Evolutionary conservation across 92 coral and sea anemone species (phyloP), one percentile per base, ranked within the genome.

Genomic region (Montipora capitata): DNA sequence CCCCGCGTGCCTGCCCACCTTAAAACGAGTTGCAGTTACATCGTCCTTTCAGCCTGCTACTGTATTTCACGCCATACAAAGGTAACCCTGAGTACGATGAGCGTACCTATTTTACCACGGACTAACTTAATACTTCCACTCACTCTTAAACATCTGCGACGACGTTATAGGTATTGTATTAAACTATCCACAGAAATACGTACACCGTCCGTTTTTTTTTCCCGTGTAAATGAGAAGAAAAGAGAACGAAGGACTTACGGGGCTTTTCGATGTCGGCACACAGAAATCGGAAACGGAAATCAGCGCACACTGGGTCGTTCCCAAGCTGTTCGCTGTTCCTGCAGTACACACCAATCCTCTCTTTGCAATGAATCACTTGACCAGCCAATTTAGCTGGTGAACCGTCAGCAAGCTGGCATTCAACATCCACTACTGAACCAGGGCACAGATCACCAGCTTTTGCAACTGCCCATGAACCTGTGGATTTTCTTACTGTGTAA

Each of bases 401-500:
- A 16, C 96, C 99, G 43, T 92, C 98, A 7, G 90, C 92, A 2
- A 76, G 87, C 83, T 87, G 85, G 76, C 99, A 98, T 79, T 96
- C 94, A 68, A 98, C 96, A 40, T 91, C 90, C 43, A 92, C 90
- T 40, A 94, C 87, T 40, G 98, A 74, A 11, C 88, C 88, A 10
- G 76, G 78, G 64, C 99, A 98, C 72, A 96, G 70, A 59, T 58
- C 81, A n/a, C 70, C 84, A 8, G 93, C 92, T 42, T 94, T 15
- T 8, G 95, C 79, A 51, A 93, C 90, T 40, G 98, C 99, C 99
- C 99, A 98, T 63, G 94, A 92, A 7, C 99, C 99, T 1, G 99
- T 98, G 3, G 94, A 13, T 4, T 94, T 92, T 8, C 93, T 93
- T 39, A 87, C 94, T 4, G 98, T 98, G 86, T 94, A 75, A 15